These are phyloP conservation scores for Mystacides longicornis DNA, from an alignment of 2,888 invertebrate genomes.

Conservation along the genomic window DNA sequence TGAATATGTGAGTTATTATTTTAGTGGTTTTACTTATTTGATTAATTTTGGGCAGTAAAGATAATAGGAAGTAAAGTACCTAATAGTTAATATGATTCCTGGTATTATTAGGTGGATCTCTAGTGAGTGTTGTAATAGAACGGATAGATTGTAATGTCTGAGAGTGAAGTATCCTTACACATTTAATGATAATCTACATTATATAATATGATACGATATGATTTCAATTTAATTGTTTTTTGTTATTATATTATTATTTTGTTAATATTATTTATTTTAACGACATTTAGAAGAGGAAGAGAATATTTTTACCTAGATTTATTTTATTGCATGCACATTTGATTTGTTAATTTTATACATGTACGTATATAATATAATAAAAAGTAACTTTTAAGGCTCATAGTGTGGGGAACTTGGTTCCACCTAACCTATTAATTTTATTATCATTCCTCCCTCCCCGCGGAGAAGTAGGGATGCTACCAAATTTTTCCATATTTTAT, in stretches of 20 bases:
- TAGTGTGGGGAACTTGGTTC: background rate
- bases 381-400: background rate
- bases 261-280: conserved; percentile 24
- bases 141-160: conserved; percentile 8
- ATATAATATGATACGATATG: background rate
- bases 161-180: background rate
- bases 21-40: background rate
- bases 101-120: conserved; percentile 23
- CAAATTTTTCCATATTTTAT: background rate
- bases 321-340: conserved; percentile 23
- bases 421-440: background rate
- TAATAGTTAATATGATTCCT: conserved; percentile 6
- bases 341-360: background rate
- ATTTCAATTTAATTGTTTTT: conserved; percentile 12
- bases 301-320: conserved; percentile 16
- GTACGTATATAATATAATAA: background rate
- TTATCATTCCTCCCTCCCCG: background rate
- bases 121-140: conserved; percentile 15
- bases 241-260: conserved; percentile 21
- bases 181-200: background rate
- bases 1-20: background rate
- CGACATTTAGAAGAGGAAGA: conserved; percentile 20
- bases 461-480: background rate
- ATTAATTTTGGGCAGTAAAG: background rate
- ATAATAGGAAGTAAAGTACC: background rate